Conservation (phyloP, 2,113 vertebrate species). For the Cheirogaleus medius region DNA sequence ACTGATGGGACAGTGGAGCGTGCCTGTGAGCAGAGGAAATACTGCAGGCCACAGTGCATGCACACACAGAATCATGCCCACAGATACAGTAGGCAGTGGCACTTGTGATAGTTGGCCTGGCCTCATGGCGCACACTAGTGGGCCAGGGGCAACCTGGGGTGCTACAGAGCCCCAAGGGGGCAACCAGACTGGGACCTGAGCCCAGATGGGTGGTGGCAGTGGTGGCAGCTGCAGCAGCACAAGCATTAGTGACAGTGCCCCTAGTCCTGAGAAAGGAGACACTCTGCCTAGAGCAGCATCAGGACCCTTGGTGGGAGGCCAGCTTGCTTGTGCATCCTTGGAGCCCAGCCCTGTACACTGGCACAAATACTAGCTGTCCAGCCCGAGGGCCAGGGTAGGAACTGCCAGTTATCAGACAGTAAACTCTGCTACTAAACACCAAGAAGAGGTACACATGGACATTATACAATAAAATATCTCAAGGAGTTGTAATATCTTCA, state of each 20-base stretch:
- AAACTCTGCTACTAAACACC: not conserved
- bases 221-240: too few relatives aligned
- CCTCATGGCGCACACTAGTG: too few relatives aligned
- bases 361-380: not conserved
- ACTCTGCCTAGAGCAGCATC: not conserved
- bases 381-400: not conserved
- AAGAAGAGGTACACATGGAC: not conserved
- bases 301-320: not conserved
- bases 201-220: not conserved
- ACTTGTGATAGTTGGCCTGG: not conserved
- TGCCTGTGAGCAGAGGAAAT: not conserved
- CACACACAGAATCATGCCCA: too few relatives aligned
- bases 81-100: too few relatives aligned
- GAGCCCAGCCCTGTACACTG: not conserved
- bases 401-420: not conserved
- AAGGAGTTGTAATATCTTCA: not conserved
- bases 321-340: not conserved
- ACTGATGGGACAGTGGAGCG: not conserved
- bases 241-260: not conserved
- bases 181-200: not conserved
- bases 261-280: accelerated
- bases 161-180: not conserved
- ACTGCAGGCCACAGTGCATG: too few relatives aligned
- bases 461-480: not conserved
- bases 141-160: not conserved